A percentile compares a stretch with the other conserved stretches of the same genome.
Conservation (phyloP, 2,113 vertebrate genomes). For the Peucedramus taeniatus region DNA sequence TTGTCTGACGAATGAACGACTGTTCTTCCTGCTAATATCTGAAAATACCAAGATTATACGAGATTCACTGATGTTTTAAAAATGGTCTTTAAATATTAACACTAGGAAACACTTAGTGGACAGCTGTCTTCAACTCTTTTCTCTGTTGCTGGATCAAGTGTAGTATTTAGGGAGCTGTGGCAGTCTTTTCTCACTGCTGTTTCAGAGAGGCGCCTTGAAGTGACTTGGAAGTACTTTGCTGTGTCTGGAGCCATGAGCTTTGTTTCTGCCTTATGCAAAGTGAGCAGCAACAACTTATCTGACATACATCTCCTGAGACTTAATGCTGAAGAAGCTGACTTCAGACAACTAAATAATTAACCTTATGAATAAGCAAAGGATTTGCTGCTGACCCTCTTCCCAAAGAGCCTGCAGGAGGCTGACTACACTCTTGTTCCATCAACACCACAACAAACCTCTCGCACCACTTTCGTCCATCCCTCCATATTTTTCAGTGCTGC, state of each 20-base stretch:
- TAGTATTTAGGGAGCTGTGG: not conserved
- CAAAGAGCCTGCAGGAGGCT: not conserved
- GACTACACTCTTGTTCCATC: not conserved
- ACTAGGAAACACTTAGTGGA: not conserved
- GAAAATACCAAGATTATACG: not conserved
- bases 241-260: not conserved
- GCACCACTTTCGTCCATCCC: not conserved
- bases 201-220: not conserved
- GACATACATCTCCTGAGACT: not conserved
- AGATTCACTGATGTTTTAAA: not conserved
- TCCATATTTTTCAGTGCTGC: not conserved
- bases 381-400: not conserved
- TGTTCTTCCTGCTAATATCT: not conserved
- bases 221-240: fast-evolving
- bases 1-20: not conserved
- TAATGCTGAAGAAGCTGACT: not conserved
- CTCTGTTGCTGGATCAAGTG: not conserved
- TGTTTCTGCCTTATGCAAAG: not conserved
- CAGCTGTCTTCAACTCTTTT: not conserved
- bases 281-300: not conserved
- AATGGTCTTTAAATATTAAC: not conserved
- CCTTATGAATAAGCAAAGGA: not conserved
- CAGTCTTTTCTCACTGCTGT: not conserved
- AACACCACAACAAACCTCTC: not conserved
- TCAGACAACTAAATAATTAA: constrained; percentile 1